Evolutionary conservation across 2,888 invertebrate genomes (phyloP), one percentile per base, ranked within the genome.

Genomic region (Drosophila kambysellisi): DNA sequence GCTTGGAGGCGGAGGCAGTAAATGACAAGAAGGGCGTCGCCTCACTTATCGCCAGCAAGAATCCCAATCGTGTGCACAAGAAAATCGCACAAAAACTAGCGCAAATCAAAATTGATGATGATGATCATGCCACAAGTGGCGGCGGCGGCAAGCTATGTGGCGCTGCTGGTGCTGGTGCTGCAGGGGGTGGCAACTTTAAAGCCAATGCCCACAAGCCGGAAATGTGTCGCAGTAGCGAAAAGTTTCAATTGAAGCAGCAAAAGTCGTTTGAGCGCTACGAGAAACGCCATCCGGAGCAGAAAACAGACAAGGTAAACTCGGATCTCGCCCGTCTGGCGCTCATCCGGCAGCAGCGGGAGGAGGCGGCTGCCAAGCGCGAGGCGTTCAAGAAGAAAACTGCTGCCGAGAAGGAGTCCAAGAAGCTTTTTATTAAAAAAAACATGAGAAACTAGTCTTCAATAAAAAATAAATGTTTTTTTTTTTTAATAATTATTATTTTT

Each of bases 271-370:
- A 20, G 20, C 11, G 11, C 43, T 20, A 43, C 20, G 20, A 5
- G 92, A 95, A 96, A 92, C 94, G 98, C 46, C 99, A 99, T 90
- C 97, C 97, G 0, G 97, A 97, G 81, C 99, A 99, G 51, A 98
- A 98, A 93, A 99, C 99, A 0, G 98, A 98, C 29, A 98, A 99
- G 92, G 99, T 99, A 0, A 95, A 98, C 63, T 97, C 98, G 0
- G 99, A 99, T 94, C 94, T 99, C 58, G 99, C 99, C 5, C 94
- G 99, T 61, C 94, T 99, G 85, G 99, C 99, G 7, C 96, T 99
- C 84, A 98, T 99, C 84, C 96, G 97, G 74, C 98, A 99, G 92
- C 98, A 99, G 93, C 94, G 99, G n/a, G 99, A 98, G 91, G 98
- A 99, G 86, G 98, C 98, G 0, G 98, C 98, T n/a, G 97, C 97